A percentile compares a stretch with the other conserved stretches of the same genome.
These are phyloP conservation scores for Chelon labrosus DNA, from an alignment of 2,797 vertebrate species.

Conservation along the genomic window DNA sequence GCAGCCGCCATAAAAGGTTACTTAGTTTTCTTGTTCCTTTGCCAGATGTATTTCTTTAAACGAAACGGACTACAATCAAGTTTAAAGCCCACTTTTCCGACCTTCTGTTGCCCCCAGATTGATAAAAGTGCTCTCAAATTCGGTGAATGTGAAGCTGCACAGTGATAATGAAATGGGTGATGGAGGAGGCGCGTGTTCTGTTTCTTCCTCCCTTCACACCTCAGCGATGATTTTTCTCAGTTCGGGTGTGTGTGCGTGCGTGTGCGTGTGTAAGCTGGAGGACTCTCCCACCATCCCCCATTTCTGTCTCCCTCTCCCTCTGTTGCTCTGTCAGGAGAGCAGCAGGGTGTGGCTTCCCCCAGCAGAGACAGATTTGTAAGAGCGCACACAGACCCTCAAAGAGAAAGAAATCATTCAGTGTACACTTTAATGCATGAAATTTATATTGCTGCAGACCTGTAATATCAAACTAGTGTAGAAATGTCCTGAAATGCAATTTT, in stretches of 20 bases:
- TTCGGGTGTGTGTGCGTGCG: slow-evolving; percentile 7
- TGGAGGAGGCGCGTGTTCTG: slow-evolving; percentile 29
- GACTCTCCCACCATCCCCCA: slow-evolving; percentile 44
- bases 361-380: slow-evolving; percentile 41
- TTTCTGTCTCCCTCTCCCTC: slow-evolving; percentile 9
- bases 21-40: background rate
- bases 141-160: slow-evolving; percentile 6
- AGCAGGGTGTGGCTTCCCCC: slow-evolving; percentile 75
- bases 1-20: background rate
- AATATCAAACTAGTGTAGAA: background rate
- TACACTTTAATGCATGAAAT: background rate
- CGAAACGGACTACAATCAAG: background rate
- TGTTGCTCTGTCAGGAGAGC: slow-evolving; percentile 47
- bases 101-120: background rate
- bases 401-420: slow-evolving; percentile 18
- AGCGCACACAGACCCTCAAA: slow-evolving; percentile 28
- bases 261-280: slow-evolving; percentile 23
- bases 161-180: slow-evolving; percentile 31
- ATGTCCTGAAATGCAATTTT: background rate
- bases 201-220: slow-evolving; percentile 59
- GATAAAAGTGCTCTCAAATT: background rate
- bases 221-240: slow-evolving; percentile 53
- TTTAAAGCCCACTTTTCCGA: background rate
- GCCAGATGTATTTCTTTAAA: background rate
- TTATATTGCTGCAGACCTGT: background rate